Percentiles rank a stretch among this genome's conserved stretches.
These are phyloP conservation scores for Molanna angustata DNA, from an alignment of 2,888 invertebrate genomes.

Conservation along the genomic window DNA sequence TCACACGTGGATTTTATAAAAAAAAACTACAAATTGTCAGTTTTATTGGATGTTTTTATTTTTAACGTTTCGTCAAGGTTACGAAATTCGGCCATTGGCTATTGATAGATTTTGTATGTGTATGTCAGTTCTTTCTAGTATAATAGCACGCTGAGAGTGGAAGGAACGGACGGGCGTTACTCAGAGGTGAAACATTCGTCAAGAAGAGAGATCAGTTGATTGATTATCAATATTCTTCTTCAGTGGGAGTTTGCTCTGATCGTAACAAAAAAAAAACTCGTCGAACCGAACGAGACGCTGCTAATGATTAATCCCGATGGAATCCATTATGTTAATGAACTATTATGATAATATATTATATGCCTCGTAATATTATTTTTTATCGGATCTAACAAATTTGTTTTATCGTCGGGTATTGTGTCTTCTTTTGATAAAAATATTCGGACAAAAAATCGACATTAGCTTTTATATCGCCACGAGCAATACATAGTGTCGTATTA, in stretches of 20 bases:
- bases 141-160: too few species aligned
- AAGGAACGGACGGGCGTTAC: too few species aligned
- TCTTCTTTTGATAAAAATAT: neutral
- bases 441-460: neutral
- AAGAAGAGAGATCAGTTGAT: constrained; percentile 12
- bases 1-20: too few species aligned
- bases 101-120: too few species aligned
- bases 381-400: constrained; percentile 3
- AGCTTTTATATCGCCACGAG: neutral
- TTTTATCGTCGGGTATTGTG: neutral
- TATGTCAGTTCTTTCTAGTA: too few species aligned
- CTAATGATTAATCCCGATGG: constrained; percentile 9
- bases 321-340: constrained; percentile 18
- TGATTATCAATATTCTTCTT: constrained; percentile 3
- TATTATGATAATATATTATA: constrained; percentile 8
- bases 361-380: neutral
- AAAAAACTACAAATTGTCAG: too few species aligned
- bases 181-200: neutral
- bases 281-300: neutral
- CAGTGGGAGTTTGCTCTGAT: constrained; percentile 6
- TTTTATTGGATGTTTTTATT: too few species aligned
- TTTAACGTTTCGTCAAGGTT: too few species aligned
- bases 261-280: neutral
- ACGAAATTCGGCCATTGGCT: too few species aligned
- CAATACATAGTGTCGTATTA: neutral